Evolutionary conservation across 2,797 vertebrate genomes (phyloP), one percentile per base, ranked within the genome.

Genomic region (Tauraco hartlaubi): DNA sequence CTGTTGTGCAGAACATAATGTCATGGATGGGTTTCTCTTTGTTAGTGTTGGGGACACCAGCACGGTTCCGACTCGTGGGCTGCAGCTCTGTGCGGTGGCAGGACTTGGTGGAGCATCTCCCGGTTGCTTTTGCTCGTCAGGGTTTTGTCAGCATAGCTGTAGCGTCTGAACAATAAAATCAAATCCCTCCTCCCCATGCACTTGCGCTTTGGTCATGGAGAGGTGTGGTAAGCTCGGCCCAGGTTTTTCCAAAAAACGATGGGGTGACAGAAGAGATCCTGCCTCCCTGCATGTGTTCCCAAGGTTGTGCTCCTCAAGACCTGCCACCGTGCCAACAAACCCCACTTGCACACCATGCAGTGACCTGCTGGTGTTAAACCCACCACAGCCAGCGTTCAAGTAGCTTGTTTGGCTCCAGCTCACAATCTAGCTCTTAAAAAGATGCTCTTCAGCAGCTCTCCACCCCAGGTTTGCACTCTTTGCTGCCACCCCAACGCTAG

Each of bases 1-100:
- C 86, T 95, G 83, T 87, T 92, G 73, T 94, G 72, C 83, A 84
- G 75, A 71, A 74, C 9, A 5, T 78, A 93, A 64, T 88, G 69
- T 48, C 81, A 74, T 83, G 83, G 90, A 89, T 88, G 83, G 41
- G n/a, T 74, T 92, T 96, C 77, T 95, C 74, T 94, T 95, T 94
- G 92, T 76, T 69, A 51, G 44, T 2, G 2, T 41, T 87, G 63
- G n/a, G 66, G 59, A 66, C 13, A 3, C 13, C 39, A 37, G 80
- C 35, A 74, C 3, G 7, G 43, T 48, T 91, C 39, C 22, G 1
- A 5, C 44, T 87, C 13, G 0, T 2, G 1, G 31, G 35, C n/a
- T 76, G 55, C 68, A 84, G 37, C 22, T 16, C 59, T 5, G 3
- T 43, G 79, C 35, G 72, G 46, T 1, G 4, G 56, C 25, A 78